Percentiles rank a stretch among this genome's conserved stretches.
These are phyloP conservation scores for Epizoanthus scotinus DNA, from an alignment of 92 coral and sea anemone species.

Conservation along the genomic window DNA sequence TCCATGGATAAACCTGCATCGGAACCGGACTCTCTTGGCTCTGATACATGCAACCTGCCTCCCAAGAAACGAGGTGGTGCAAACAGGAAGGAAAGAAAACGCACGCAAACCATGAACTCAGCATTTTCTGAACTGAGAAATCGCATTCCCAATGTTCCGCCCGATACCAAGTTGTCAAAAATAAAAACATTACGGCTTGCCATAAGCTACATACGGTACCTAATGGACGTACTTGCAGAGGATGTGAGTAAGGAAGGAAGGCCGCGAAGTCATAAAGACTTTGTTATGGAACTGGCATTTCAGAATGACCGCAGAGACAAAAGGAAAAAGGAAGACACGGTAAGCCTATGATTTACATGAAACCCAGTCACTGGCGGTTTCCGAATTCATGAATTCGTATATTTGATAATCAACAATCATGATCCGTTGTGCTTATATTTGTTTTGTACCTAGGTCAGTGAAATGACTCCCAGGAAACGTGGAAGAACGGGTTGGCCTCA, in stretches of 20 bases:
- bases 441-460: constrained; percentile 37
- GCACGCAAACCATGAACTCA: constrained; percentile 91
- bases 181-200: constrained; percentile 95
- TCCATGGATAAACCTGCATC: constrained; percentile 47
- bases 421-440: background rate
- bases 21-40: constrained; percentile 2
- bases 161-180: constrained; percentile 95
- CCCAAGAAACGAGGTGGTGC: constrained; percentile 66
- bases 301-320: constrained; percentile 79
- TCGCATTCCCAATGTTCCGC: constrained; percentile 95
- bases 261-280: constrained; percentile 73
- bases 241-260: constrained; percentile 75
- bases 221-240: constrained; percentile 90
- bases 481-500: constrained; percentile 99
- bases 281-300: constrained; percentile 85
- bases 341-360: background rate
- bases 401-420: background rate
- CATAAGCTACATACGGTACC: constrained; percentile 89
- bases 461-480: constrained; percentile 81
- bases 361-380: background rate
- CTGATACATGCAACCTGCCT: constrained; percentile 17
- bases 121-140: constrained; percentile 96
- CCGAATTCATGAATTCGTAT: background rate
- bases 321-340: constrained; percentile 64
- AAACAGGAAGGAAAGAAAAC: constrained; percentile 92